Base-by-base conservation (phyloP, 2,113 vertebrate genomes). In the Cinclus mexicanus region DNA sequence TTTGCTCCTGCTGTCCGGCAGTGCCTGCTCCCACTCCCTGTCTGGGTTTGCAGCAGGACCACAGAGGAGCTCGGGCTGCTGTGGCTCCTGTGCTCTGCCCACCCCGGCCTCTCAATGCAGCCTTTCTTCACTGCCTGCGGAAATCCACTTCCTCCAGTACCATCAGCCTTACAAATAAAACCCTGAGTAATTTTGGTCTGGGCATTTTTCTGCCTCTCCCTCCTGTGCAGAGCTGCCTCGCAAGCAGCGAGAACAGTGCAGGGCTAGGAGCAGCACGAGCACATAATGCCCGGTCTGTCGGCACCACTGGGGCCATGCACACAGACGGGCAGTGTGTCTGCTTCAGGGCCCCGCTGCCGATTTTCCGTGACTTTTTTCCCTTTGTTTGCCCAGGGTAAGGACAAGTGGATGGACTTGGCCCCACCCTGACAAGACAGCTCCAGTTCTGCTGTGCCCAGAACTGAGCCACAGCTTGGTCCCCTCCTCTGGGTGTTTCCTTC, bases 81-180 rank as follows among this genome's bases (percentile, higher is more conserved):
- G 4, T 1, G 1, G 67, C 78, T 68, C 52, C 79, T 5, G 9
- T 3, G 18, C 79, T 79, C 88, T 89, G 90, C 85, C 68, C 56
- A 55, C 60, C 55, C n/a, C 0, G 0, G 68, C 63, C 63, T 92
- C 83, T 97, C 91, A 96, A 95, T 96, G 90, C 93, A 83, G 88
- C 83, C 93, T 96, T 97, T 96, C 93, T 95, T 94, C 3, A 0
- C 89, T 22, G 90, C 63, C 76, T 82, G 76, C 5, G 28, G 96
- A 97, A 97, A 96, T 61, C 53, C 79, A 91, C 72, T 96, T 97
- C 93, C 92, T 96, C 71, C 74, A 82, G 56, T 88, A 89, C 79
- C 41, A 21, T 53, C 67, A 77, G 88, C 44, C 75, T 88, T 67
- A 94, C 85, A 85, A 91, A 89, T 87, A 91, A 93, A 89, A 78